A percentile compares a stretch with the other conserved stretches of the same genome.
Evolutionary conservation across 1,140 invertebrate species (phyloP).

Genomic region (Tribolium madens): DNA sequence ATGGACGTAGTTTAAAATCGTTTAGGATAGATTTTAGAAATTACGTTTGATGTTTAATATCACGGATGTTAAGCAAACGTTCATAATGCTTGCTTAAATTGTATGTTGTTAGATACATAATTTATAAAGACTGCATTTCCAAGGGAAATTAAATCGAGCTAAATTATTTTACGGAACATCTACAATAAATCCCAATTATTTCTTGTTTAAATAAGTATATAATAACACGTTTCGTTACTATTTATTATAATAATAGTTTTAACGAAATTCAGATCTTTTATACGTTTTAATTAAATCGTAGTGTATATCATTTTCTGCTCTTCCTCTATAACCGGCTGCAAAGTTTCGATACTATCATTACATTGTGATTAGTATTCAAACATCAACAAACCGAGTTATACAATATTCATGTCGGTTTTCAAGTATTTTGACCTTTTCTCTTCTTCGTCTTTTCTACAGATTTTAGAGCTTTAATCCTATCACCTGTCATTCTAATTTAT

Average conservation of each 20-base stretch:
- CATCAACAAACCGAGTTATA: conserved; percentile 5
- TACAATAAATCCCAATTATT: conserved; percentile 2
- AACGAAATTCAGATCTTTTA: background rate
- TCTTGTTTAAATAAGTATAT: conserved; percentile 25
- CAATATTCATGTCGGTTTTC: conserved; percentile 31
- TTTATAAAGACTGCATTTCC: conserved; percentile 27
- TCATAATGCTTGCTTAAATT: conserved; percentile 40
- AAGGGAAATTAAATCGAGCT: conserved; percentile 10
- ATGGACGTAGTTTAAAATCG: conserved; percentile 45
- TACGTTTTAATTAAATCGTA: background rate
- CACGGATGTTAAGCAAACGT: conserved; percentile 42
- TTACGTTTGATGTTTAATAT: conserved; percentile 46
- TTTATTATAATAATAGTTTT: background rate
- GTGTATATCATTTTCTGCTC: conserved; percentile 10
- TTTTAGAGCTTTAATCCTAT: conserved; percentile 5
- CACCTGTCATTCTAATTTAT: conserved; percentile 25
- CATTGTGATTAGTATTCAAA: conserved; percentile 15
- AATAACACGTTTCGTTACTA: background rate
- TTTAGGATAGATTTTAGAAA: conserved; percentile 45
- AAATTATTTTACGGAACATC: conserved; percentile 20
- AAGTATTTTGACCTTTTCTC: conserved; percentile 10
- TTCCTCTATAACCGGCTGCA: background rate
- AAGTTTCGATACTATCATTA: conserved; percentile 20
- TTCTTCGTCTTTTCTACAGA: background rate
- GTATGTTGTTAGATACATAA: conserved; percentile 26